Base-by-base conservation (phyloP, 2,797 vertebrate species). In the Anableps anableps region DNA sequence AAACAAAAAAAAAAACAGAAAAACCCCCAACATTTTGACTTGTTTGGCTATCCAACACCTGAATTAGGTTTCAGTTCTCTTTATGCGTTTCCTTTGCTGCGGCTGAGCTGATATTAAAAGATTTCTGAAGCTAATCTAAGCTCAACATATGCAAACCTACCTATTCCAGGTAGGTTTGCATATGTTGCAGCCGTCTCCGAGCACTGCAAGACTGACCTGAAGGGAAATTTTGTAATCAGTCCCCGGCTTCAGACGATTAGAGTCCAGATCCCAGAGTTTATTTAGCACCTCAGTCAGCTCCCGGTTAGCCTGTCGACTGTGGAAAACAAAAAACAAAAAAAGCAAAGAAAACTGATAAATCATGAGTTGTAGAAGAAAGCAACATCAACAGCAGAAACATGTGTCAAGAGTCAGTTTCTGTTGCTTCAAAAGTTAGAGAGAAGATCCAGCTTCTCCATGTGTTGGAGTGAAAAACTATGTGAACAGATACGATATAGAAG, bases 261-360 rank as follows among this genome's bases (percentile, higher is more conserved):
- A 86, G n/a, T 98, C 97, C 73, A 96, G 81, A 38, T 76, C 86
- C 97, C 97, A 98, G 55, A 97, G 88, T 72, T 97, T 86, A 78
- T 85, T 97, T 17, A 98, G 86, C 68, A 97, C 88, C 45, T 95
- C 92, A 5, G 95, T 96, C 81, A 98, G 96, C 78, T 97, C 96
- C 81, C 48, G 80, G 80, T 95, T 91, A 64, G 95, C 85, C 64
- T 85, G 74, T 34, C 88, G 84, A 85, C 97, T 97, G 79, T 31
- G 13, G 74, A 34, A 66, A 48, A n/a, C n/a, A n/a, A n/a, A n/a
- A n/a, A n/a, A n/a, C n/a, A n/a, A 0, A 60, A 8, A 8, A 2
- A 41, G 16, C 0, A 17, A 19, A 70, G 13, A 64, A 36, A 66
- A 23, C 36, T 23, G 31, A 66, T 23, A 8, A 66, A 41, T 41